Base-by-base conservation (phyloP, 2,797 vertebrate species). In the Chrosomus eos region DNA sequence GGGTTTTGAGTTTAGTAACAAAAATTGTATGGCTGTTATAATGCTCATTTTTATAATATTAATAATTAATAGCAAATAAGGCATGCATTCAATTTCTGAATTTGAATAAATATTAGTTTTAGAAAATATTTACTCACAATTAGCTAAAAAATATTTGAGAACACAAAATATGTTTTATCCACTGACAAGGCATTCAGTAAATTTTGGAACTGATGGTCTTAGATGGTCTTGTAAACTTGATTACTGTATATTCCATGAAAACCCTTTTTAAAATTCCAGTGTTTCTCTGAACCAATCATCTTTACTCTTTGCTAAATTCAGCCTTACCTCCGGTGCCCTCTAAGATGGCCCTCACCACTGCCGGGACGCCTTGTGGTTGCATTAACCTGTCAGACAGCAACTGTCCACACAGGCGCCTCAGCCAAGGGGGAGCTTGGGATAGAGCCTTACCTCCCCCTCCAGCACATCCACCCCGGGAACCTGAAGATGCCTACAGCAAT, bases 381-480 rank as follows among this genome's bases (percentile, higher is more conserved):
- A 97, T 94, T 77, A 99, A 92, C 80, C 97, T 93, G 89, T 98
- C 95, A 0, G 98, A 99, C 64, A 99, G 96, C 87, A 99, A 93
- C 87, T 94, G 96, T 11, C 98, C 97, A 21, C 97, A 98, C 0
- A 98, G 96, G 28, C 93, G 93, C 62, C 95, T 95, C 72, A 99
- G 94, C 98, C 98, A 99, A 0, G 91, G 85, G 0, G 97, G 97
- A 33, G 96, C 91, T 13, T 77, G 91, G 28, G 84, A 64, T 16
- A 90, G 88, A 0, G 77, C 80, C 76, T 91, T 91, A 62, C 86
- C 82, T 40, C 83, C 84, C 2, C 83, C 67, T 31, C 82, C 60
- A 0, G 71, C 60, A 0, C 85, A 79, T 64, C 89, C 16, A 3
- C 45, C 75, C 23, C 8, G 53, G 43, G 89, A 55, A 86, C 81